These are phyloP conservation scores for Acinonyx jubatus DNA, from an alignment of 2,113 vertebrate genomes.

Conservation along the genomic window DNA sequence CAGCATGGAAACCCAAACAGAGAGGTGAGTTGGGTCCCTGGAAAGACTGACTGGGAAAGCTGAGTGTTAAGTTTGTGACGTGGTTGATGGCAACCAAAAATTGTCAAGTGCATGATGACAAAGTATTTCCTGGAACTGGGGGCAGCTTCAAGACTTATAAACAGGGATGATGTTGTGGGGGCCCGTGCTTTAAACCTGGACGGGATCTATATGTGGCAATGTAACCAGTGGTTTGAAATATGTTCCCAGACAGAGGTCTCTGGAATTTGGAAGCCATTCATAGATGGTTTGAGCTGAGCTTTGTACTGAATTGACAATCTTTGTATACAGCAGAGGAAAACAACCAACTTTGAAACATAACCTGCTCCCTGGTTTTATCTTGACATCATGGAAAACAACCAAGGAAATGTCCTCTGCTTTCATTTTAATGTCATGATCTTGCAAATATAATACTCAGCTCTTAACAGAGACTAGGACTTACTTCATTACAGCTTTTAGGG, in stretches of 20 bases:
- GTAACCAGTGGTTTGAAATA: background rate
- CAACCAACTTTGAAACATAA: constrained; percentile 29
- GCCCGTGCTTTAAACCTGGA: background rate
- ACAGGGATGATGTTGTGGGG: background rate
- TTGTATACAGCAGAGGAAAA: background rate
- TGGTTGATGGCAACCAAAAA: constrained; percentile 71
- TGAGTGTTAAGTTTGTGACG: constrained; percentile 80
- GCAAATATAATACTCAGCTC: constrained; percentile 30
- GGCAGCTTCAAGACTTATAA: constrained; percentile 65
- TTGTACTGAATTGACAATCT: background rate
- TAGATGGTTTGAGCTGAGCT: background rate
- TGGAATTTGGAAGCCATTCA: background rate
- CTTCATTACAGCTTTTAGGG: constrained; percentile 19
- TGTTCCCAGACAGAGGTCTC: constrained; percentile 12
- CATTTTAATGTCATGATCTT: constrained; percentile 10
- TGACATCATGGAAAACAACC: constrained; percentile 28
- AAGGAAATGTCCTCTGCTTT: background rate
- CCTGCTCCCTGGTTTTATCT: constrained; percentile 16
- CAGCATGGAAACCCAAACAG: constrained; percentile 83
- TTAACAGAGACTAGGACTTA: constrained; percentile 14
- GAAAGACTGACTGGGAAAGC: constrained; percentile 78
- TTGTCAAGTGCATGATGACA: constrained; percentile 68
- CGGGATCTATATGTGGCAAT: background rate
- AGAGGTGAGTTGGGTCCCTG: constrained; percentile 81
- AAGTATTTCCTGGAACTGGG: constrained; percentile 80